A percentile compares a stretch with the other conserved stretches of the same genome.
These are phyloP conservation scores for Drosophila pseudotalamancana DNA, from an alignment of 2,888 invertebrate species.

Conservation along the genomic window DNA sequence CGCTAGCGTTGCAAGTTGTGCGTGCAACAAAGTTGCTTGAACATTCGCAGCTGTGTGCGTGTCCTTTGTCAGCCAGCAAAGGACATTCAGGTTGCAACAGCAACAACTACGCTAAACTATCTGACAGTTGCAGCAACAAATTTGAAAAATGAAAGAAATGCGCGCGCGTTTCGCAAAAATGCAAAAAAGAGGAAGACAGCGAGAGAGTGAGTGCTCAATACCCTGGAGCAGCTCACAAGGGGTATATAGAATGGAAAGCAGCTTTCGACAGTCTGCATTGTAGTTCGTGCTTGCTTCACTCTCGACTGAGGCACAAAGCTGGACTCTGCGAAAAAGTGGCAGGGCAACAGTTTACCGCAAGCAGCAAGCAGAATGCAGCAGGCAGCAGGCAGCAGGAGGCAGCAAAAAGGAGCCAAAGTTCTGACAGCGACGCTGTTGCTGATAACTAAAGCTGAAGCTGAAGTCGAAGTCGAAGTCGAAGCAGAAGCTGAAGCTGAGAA, in stretches of 20 bases:
- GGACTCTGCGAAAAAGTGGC: background rate
- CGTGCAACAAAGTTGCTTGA: too few species aligned
- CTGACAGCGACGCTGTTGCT: conserved; percentile 18
- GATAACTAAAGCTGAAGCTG: conserved; percentile 8
- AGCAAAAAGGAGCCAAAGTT: conserved; percentile 38
- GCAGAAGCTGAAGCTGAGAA: conserved; percentile 62
- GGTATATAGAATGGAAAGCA: too few species aligned
- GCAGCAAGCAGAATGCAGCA: conserved; percentile 25
- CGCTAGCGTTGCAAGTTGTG: conserved; percentile 20
- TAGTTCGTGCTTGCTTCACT: too few species aligned
- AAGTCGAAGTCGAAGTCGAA: background rate
- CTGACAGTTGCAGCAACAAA: conserved; percentile 76
- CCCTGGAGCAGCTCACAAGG: background rate
- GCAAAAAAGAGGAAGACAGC: conserved; percentile 11
- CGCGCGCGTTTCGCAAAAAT: conserved; percentile 43
- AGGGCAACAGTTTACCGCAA: conserved; percentile 55
- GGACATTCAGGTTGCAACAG: conserved; percentile 72
- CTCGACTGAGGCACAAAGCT: too few species aligned
- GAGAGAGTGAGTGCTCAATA: background rate
- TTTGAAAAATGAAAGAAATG: conserved; percentile 73
- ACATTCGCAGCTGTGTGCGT: too few species aligned
- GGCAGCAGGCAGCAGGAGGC: conserved; percentile 18
- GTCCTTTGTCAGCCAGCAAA: conserved; percentile 74
- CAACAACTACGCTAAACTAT: conserved; percentile 45
- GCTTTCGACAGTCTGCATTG: too few species aligned